phyloP scores from a whole-genome alignment of 2,113 vertebrate genomes.

The Hassar affinis region DNA sequence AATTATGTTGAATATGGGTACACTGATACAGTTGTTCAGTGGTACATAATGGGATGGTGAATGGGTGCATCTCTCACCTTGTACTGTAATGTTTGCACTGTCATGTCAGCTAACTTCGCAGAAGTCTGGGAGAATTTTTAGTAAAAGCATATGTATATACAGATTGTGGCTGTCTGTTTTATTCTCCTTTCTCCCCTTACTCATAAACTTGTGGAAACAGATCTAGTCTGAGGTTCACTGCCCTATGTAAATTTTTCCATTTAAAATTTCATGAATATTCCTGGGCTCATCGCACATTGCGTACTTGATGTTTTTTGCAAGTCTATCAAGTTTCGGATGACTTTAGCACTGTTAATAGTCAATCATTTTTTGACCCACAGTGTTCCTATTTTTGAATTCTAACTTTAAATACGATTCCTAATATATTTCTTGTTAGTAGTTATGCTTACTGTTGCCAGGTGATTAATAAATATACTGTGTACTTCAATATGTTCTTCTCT shows the following conservation, averaged over 20 bases:
- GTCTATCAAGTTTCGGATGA: background rate
- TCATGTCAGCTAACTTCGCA: slow-evolving; percentile 68
- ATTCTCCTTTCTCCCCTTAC: background rate
- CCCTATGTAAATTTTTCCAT: background rate
- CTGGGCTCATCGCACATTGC: background rate
- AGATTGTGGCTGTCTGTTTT: slow-evolving; percentile 61
- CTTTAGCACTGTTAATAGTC: background rate
- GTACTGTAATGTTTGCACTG: slow-evolving; percentile 78
- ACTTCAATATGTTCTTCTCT: background rate
- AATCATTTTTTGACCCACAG: background rate
- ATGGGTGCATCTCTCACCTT: slow-evolving; percentile 72
- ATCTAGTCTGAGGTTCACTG: background rate
- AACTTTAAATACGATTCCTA: background rate
- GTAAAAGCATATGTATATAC: slow-evolving; percentile 71
- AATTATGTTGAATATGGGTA: background rate
- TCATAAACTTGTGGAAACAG: background rate
- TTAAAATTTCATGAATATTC: background rate
- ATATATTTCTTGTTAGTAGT: background rate
- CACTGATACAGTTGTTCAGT: slow-evolving; percentile 4
- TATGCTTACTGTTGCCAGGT: background rate
- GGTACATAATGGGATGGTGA: slow-evolving; percentile 49
- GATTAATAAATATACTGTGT: background rate
- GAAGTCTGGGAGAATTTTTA: slow-evolving; percentile 63
- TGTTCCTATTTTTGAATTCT: background rate
- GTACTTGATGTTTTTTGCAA: background rate